Conservation (phyloP, 2,888 invertebrate species). For the Tetragonisca angustula region DNA sequence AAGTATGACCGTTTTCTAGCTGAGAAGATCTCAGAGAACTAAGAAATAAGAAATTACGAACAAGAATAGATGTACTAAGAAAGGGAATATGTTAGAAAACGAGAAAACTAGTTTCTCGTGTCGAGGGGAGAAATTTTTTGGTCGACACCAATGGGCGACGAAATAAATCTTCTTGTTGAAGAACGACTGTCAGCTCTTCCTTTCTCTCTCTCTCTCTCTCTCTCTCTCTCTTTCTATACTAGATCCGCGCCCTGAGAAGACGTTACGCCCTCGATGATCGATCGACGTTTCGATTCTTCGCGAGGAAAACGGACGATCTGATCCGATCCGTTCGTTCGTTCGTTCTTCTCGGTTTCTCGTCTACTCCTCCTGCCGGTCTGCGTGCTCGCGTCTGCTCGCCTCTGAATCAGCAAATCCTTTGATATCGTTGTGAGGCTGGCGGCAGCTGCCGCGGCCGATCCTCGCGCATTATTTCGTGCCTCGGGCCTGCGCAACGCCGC, state of each 20-base stretch:
- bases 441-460: conserved; percentile 71
- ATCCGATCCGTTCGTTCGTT: conserved; percentile 17
- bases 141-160: conserved; percentile 59
- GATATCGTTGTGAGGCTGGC: conserved; percentile 65
- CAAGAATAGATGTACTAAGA: neutral
- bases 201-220: neutral
- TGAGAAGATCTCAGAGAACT: neutral
- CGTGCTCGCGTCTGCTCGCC: conserved; percentile 45
- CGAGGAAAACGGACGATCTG: conserved; percentile 57
- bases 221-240: conserved; percentile 3
- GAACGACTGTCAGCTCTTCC: conserved; percentile 49
- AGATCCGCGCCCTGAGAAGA: conserved; percentile 60
- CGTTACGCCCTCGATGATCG: conserved; percentile 73
- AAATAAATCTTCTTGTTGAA: conserved; percentile 62
- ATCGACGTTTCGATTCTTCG: conserved; percentile 70
- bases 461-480: conserved; percentile 68
- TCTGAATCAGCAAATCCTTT: conserved; percentile 78
- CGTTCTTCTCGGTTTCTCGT: conserved; percentile 33
- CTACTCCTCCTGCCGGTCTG: neutral
- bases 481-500: conserved; percentile 59
- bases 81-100: neutral
- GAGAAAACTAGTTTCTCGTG: neutral
- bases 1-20: neutral
- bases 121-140: conserved; percentile 17
- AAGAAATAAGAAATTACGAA: neutral